These are phyloP conservation scores for Ellobium chinense DNA, from an alignment of 2,888 invertebrate species.

Conservation along the genomic window DNA sequence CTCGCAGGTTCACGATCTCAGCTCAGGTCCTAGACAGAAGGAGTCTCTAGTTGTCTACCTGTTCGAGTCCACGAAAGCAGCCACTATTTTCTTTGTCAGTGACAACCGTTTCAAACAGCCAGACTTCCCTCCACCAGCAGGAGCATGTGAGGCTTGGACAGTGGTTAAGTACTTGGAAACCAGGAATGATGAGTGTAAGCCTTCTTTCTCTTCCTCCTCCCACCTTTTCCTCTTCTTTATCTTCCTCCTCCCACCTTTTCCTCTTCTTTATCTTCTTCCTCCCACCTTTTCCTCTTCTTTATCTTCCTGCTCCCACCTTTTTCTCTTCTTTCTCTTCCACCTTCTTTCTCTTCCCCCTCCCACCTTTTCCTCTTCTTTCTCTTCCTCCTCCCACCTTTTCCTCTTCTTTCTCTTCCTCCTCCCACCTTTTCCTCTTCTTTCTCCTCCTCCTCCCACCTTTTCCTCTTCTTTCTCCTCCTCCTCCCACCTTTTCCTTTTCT, in stretches of 20 bases:
- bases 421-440: too few relatives aligned
- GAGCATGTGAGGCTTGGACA: slow-evolving; percentile 53
- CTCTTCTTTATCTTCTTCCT: not conserved
- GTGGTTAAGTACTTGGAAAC: slow-evolving; percentile 45
- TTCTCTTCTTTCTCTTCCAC: not conserved
- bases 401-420: not conserved
- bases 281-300: not conserved
- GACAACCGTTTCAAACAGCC: slow-evolving; percentile 58
- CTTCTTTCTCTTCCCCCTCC: not conserved
- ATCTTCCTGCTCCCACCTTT: not conserved
- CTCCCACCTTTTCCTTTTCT: too few relatives aligned
- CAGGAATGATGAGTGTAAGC: slow-evolving; percentile 38
- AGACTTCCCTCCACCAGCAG: slow-evolving; percentile 57
- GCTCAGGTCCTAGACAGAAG: slow-evolving; percentile 43
- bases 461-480: too few relatives aligned
- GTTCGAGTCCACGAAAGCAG: slow-evolving; percentile 54
- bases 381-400: not conserved
- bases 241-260: not conserved
- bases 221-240: not conserved
- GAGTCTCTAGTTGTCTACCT: slow-evolving; percentile 57
- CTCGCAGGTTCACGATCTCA: slow-evolving; percentile 45
- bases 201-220: not conserved
- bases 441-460: too few relatives aligned
- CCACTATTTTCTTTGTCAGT: slow-evolving; percentile 56
- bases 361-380: not conserved